These are phyloP conservation scores for Coendou prehensilis DNA, from an alignment of 2,797 vertebrate species.

Conservation along the genomic window DNA sequence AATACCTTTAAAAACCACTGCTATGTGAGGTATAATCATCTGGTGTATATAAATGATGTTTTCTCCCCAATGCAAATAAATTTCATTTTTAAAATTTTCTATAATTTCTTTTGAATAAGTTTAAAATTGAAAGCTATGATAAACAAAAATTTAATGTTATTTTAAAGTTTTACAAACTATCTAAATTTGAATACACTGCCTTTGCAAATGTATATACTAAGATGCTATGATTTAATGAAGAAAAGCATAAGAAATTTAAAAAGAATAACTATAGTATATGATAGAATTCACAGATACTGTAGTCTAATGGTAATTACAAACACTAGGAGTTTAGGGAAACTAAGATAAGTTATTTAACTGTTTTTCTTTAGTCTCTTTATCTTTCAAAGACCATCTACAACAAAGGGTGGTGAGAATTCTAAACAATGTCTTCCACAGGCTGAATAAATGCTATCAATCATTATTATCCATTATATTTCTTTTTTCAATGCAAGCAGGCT, in stretches of 20 bases:
- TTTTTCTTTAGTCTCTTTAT: background rate
- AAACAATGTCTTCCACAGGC: background rate
- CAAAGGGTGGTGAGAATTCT: background rate
- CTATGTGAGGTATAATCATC: slow-evolving; percentile 15
- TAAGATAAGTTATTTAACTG: background rate
- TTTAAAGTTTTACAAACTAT: slow-evolving; percentile 4
- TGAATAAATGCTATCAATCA: background rate
- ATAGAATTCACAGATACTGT: background rate
- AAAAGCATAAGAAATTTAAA: background rate
- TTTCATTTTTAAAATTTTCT: slow-evolving; percentile 39
- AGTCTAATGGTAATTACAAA: background rate
- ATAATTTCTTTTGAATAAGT: background rate
- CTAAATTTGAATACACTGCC: background rate
- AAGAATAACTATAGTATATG: background rate
- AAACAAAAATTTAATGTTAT: slow-evolving; percentile 32
- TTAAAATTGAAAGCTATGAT: slow-evolving; percentile 47
- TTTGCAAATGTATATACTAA: background rate
- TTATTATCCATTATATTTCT: background rate
- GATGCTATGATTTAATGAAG: background rate
- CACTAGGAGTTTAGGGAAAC: background rate
- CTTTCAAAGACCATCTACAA: background rate
- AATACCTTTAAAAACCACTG: slow-evolving; percentile 28
- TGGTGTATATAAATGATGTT: background rate
- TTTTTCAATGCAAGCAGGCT: background rate
- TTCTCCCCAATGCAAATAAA: background rate